Evolutionary conservation across 37 sponge, comb jelly and placozoan species (phyloP).

Genomic region (Chondrilla cf. caribensis): DNA sequence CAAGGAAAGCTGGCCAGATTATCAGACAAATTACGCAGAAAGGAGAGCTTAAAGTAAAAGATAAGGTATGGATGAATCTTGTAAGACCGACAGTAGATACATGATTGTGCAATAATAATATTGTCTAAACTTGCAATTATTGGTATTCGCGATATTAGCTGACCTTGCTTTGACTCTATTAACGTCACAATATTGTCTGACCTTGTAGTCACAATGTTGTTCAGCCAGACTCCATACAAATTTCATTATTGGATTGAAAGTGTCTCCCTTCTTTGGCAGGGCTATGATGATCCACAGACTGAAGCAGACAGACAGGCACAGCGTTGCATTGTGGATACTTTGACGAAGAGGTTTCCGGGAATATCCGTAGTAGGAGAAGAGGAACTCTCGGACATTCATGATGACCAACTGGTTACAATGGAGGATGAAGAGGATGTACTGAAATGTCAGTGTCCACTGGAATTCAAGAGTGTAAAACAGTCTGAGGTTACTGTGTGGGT

Average conservation of each 20-base stretch:
- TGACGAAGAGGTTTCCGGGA: slow-evolving; percentile 64
- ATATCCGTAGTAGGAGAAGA: slow-evolving; percentile 84
- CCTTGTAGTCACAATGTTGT: too few species aligned
- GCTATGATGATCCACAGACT: slow-evolving; percentile 88
- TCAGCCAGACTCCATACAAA: too few species aligned
- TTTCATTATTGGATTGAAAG: too few species aligned
- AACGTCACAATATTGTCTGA: too few species aligned
- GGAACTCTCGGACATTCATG: slow-evolving; percentile 24
- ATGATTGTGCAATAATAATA: too few species aligned
- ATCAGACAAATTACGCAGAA: slow-evolving; percentile 74
- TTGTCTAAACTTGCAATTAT: too few species aligned
- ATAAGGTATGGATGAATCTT: slow-evolving; percentile 60
- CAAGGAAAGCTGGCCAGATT: slow-evolving; percentile 67
- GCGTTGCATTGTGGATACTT: slow-evolving; percentile 73
- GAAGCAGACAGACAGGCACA: slow-evolving; percentile 90
- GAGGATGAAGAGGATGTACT: slow-evolving; percentile 56
- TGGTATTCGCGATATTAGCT: too few species aligned
- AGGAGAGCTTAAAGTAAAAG: slow-evolving; percentile 70
- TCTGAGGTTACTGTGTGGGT: slow-evolving; percentile 88
- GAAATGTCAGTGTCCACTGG: slow-evolving; percentile 61
- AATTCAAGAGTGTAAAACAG: slow-evolving; percentile 24
- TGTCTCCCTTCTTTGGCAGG: slow-evolving; percentile 55
- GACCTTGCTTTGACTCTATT: too few species aligned
- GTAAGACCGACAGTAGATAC: too few species aligned
- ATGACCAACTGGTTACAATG: background rate